A percentile compares a stretch with the other conserved stretches of the same genome.
phyloP scores from a whole-genome alignment of 2,888 invertebrate genomes.

The Phengaris alcon region DNA sequence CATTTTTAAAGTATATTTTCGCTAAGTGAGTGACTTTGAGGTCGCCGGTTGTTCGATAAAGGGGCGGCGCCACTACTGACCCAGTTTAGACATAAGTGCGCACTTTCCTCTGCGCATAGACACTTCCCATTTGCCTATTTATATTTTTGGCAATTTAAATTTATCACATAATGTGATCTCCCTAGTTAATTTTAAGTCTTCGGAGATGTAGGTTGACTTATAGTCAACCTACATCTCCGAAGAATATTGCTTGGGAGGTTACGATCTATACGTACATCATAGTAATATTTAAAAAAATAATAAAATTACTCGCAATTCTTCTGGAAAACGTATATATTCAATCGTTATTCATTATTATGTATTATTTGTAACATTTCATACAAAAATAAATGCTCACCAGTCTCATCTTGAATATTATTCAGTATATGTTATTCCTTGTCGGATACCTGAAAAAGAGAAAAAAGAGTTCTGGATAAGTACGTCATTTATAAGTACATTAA shows the following conservation, averaged over 20 bases:
- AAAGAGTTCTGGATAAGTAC: constrained; percentile 27
- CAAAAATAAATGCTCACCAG: constrained; percentile 55
- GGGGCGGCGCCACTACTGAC: constrained; percentile 78
- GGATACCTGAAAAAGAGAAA: constrained; percentile 58
- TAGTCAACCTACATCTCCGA: too few species aligned
- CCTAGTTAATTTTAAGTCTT: constrained; percentile 14
- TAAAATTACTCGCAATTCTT: too few species aligned
- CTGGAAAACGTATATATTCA: too few species aligned
- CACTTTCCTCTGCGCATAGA: constrained; percentile 73
- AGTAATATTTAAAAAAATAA: too few species aligned
- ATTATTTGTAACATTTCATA: background rate
- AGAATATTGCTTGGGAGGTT: background rate
- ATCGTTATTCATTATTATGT: background rate
- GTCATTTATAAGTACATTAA: background rate
- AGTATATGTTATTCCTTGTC: constrained; percentile 46
- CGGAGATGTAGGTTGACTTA: background rate
- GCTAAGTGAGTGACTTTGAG: constrained; percentile 47
- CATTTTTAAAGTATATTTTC: constrained; percentile 60
- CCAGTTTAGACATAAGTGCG: constrained; percentile 75
- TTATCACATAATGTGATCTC: constrained; percentile 36
- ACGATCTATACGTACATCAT: too few species aligned
- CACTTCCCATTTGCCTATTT: constrained; percentile 68
- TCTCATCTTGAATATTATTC: constrained; percentile 63
- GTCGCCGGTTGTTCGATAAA: constrained; percentile 69
- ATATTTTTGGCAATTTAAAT: constrained; percentile 55